Evolutionary conservation across 2,888 invertebrate genomes (phyloP), one percentile per base, ranked within the genome.

Genomic region (Nemotelus nigrinus): DNA sequence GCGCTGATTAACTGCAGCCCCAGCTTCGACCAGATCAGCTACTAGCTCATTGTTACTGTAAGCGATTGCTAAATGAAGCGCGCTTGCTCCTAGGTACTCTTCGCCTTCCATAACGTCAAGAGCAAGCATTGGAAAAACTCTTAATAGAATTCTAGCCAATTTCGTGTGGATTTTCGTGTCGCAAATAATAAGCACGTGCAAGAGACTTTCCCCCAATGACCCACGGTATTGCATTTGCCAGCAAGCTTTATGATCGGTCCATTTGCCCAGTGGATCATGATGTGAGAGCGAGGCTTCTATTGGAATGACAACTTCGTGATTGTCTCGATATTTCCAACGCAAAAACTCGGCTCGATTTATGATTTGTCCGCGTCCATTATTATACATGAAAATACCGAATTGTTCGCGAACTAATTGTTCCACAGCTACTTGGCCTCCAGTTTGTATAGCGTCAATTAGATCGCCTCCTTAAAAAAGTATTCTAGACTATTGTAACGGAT

Each of bases 221-320:
- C 99, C 99, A 8, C 99, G 90, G 85, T 96, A 96, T 83, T 96
- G 95, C 94, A 99, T 95, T 86, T 97, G 96, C 99, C 99, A 99
- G 85, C 98, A 98, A 0, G 97, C 97, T 81, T 94, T 94, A 87
- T 97, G 96, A 84, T 96, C 96, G 80, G 89, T 89, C 96, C 96
- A 96, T 84, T 94, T 94, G 0, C 94, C 93, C 44, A 96, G 88
- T 0, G 96, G 96, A 85, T 97, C 96, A 84, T 95, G 94, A 0
- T 92, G 91, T 44, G 95, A 93, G 0, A 96, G 88, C 0, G 94
- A 94, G 0, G 95, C 94, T 86, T 96, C 96, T 79, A 96, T 95
- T 3, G 96, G 96, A 77, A 96, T 88, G n/a, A 93, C 92, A 4
- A 92, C 94, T 88, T 94, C 93, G 81, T 94, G 93, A 82, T 93